Base-by-base conservation (phyloP, 2,113 vertebrate species). In the Nothoprocta pentlandii region DNA sequence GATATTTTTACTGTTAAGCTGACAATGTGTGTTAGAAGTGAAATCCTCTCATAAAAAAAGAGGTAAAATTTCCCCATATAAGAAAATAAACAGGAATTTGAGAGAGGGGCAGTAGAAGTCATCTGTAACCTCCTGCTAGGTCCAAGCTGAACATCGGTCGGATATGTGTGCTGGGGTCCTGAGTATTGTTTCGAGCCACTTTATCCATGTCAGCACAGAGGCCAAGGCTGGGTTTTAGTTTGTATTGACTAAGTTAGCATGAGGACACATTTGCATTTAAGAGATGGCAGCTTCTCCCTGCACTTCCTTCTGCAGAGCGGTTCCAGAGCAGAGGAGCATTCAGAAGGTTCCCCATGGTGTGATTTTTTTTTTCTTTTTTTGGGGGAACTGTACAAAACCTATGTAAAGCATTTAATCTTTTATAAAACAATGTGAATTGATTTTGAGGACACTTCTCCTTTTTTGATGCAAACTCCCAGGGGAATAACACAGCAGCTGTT, bases 381-480 rank as follows among this genome's bases (percentile, higher is more conserved):
- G 36, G 36, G 36, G 36, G 42, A 22, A 66, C 25, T 71, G 78
- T 66, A 11, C n/a, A 32, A 79, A 71, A 51, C 56, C 17, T 49
- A 46, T 6, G 13, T 66, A 44, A 59, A 44, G 22, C 26, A 15
- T 62, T 84, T 76, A 2, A 14, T 51, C 36, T 53, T 71, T 58
- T 41, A 10, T 36, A 58, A 68, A 94, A 56, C 68, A 58, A 3
- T 1, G 0, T 9, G 39, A 44, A 66, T 42, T 28, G 11, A 68
- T 80, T 26, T 54, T 83, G 92, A 96, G 93, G 89, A 94, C 28
- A 47, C 91, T 74, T 87, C 82, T 5, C 49, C 6, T 79, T 77
- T 90, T n/a, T 23, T 86, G 73, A 93, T 91, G 42, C 76, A 4
- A 23, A 54, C 14, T 96, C 58, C 93, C 95, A 85, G 85, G 90